Evolutionary conservation across 2,797 vertebrate genomes (phyloP).

Genomic region (Sebastes jordani): DNA sequence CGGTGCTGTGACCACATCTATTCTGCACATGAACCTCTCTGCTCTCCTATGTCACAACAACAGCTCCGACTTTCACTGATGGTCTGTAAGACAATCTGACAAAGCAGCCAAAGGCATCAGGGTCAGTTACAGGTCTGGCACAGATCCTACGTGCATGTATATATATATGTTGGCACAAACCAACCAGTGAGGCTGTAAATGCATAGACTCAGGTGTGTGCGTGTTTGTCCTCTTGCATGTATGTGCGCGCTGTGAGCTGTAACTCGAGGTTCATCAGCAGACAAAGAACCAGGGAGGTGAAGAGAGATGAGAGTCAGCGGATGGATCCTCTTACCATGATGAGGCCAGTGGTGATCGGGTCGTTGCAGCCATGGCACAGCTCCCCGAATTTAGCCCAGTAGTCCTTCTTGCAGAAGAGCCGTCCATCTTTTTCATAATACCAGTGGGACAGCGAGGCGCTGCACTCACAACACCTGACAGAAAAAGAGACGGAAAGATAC

Average conservation of each 20-base stretch:
- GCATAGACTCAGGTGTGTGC: slow-evolving; percentile 3
- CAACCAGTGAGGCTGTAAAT: slow-evolving; percentile 2
- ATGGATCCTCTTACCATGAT: slow-evolving; percentile 90
- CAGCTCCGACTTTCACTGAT: slow-evolving; percentile 45
- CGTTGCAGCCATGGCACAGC: slow-evolving; percentile 94
- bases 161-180: slow-evolving; percentile 2
- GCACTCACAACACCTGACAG: slow-evolving; percentile 91
- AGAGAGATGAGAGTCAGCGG: slow-evolving; percentile 28
- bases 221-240: neutral
- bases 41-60: slow-evolving; percentile 44
- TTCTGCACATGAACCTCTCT: slow-evolving; percentile 30
- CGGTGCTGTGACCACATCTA: slow-evolving; percentile 31
- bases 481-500: neutral
- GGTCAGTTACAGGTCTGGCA: slow-evolving; percentile 68
- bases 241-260: slow-evolving; percentile 25
- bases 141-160: slow-evolving; percentile 13
- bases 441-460: slow-evolving; percentile 92
- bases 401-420: slow-evolving; percentile 96
- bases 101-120: slow-evolving; percentile 7
- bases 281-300: slow-evolving; percentile 49
- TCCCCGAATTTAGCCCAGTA: slow-evolving; percentile 95
- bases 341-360: slow-evolving; percentile 95
- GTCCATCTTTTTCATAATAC: slow-evolving; percentile 98
- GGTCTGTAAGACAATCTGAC: slow-evolving; percentile 57
- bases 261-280: slow-evolving; percentile 48